A percentile compares a stretch with the other conserved stretches of the same genome.
These are phyloP conservation scores for Drosophila borealis DNA, from an alignment of 2,888 invertebrate genomes.

Conservation along the genomic window DNA sequence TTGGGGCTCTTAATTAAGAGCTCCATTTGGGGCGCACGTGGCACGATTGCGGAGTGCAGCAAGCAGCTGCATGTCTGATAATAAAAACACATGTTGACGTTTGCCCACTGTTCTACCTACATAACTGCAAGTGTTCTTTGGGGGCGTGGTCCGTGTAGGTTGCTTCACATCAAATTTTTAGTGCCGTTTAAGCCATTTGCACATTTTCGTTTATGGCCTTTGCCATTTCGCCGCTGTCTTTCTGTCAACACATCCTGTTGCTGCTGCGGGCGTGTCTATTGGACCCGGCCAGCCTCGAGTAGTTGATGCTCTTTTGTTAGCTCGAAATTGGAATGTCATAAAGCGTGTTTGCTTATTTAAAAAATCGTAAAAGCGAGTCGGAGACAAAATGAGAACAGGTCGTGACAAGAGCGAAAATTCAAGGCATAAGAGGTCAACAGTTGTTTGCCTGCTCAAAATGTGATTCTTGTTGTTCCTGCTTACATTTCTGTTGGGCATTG, in stretches of 20 bases:
- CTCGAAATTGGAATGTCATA: slow-evolving; percentile 76
- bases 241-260: slow-evolving; percentile 48
- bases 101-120: slow-evolving; percentile 18
- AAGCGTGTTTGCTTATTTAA: slow-evolving; percentile 74
- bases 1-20: slow-evolving; percentile 68
- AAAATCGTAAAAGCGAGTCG: slow-evolving; percentile 61
- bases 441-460: slow-evolving; percentile 17
- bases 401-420: slow-evolving; percentile 36
- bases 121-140: slow-evolving; percentile 26
- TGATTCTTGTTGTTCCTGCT: slow-evolving; percentile 12
- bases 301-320: slow-evolving; percentile 59
- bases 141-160: slow-evolving; percentile 3
- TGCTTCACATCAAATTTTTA: slow-evolving; percentile 52
- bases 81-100: slow-evolving; percentile 73
- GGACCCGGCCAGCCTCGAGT: slow-evolving; percentile 40
- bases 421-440: slow-evolving; percentile 35
- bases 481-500: slow-evolving; percentile 41
- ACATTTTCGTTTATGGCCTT: slow-evolving; percentile 72
- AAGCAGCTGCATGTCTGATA: slow-evolving; percentile 53
- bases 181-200: slow-evolving; percentile 71
- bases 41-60: background rate
- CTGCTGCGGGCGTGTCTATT: slow-evolving; percentile 45
- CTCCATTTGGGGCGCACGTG: slow-evolving; percentile 49
- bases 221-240: slow-evolving; percentile 57
- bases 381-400: slow-evolving; percentile 12